Evolutionary conservation across 2,113 vertebrate genomes (phyloP), one percentile per base, ranked within the genome.

Genomic region (Malaclemys terrapin): DNA sequence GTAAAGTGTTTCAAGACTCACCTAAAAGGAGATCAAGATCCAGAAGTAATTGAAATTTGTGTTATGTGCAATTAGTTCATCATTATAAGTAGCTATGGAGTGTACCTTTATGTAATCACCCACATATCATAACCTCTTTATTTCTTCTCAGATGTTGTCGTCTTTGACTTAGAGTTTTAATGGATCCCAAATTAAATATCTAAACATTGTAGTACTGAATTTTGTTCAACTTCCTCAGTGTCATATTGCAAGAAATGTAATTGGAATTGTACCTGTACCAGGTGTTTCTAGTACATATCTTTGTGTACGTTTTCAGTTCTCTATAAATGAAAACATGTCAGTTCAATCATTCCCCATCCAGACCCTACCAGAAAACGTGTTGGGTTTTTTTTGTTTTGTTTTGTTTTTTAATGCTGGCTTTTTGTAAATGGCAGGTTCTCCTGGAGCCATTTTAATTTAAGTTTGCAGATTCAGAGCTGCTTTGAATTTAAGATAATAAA

Each of bases 41-140:
- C 96, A 96, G 98, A 98, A 98, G 98, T 98, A 97, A 97, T 95
- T 97, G 96, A 97, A 96, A 97, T 97, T 92, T 96, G 93, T 96
- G 87, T 96, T 94, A 69, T 96, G 94, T 95, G 93, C 89, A 95
- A 95, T 89, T 93, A 87, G 85, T 92, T 95, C 35, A 86, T 94
- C 89, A 93, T 96, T 94, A 94, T 95, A 91, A 97, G 87, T 92
- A 95, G 89, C 87, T 89, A 31, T 89, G 85, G 91, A 95, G 91
- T 94, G 65, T 94, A 93, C 93, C 92, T 97, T 96, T 59, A 94
- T 94, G 92, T 96, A 94, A 91, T 87, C 59, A 1, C 94, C 86
- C 86, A 88, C 81, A 27, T 89, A 89, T 92, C 82, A 84, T 84
- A 92, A 93, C 89, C n/a, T 94, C 88, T 93, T 93, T 88, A 89